Conservation (phyloP, 2,797 vertebrate species). For the Pampus argenteus region DNA sequence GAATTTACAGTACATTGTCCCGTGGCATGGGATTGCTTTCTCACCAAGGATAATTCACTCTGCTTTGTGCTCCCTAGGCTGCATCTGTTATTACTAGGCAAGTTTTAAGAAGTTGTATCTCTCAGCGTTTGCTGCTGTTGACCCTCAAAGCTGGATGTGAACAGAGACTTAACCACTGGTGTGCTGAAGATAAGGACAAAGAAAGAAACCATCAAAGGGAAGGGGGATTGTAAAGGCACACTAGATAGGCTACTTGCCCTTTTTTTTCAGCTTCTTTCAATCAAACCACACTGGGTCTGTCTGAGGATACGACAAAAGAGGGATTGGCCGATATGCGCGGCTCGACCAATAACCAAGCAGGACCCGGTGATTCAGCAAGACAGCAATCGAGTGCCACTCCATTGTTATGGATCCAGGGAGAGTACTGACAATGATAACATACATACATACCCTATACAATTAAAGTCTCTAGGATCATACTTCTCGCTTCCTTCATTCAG, state of each 20-base stretch:
- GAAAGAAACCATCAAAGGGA: conserved; percentile 71
- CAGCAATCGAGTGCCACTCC: conserved; percentile 73
- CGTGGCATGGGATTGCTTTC: conserved; percentile 74
- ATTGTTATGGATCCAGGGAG: conserved; percentile 68
- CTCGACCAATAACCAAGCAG: conserved; percentile 60
- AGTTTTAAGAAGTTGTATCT: conserved; percentile 56
- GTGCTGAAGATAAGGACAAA: conserved; percentile 75
- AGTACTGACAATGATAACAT: conserved; percentile 67
- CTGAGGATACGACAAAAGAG: conserved; percentile 53
- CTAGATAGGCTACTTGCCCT: conserved; percentile 82
- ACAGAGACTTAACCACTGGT: conserved; percentile 71
- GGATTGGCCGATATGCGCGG: conserved; percentile 60
- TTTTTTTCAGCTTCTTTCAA: conserved; percentile 78
- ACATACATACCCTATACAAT: conserved; percentile 60
- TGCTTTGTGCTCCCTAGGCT: conserved; percentile 58
- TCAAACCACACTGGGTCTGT: conserved; percentile 70
- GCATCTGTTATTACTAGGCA: conserved; percentile 49
- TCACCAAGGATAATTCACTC: conserved; percentile 66
- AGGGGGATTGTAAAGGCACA: conserved; percentile 85
- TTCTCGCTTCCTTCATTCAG: conserved; percentile 57
- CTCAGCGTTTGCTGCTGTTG: conserved; percentile 66
- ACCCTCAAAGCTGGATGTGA: conserved; percentile 72
- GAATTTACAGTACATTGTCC: conserved; percentile 84
- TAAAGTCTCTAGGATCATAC: conserved; percentile 56
- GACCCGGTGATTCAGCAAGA: conserved; percentile 66